Base-by-base conservation (phyloP, 2,797 vertebrate species). In the Oreochromis mossambicus region DNA sequence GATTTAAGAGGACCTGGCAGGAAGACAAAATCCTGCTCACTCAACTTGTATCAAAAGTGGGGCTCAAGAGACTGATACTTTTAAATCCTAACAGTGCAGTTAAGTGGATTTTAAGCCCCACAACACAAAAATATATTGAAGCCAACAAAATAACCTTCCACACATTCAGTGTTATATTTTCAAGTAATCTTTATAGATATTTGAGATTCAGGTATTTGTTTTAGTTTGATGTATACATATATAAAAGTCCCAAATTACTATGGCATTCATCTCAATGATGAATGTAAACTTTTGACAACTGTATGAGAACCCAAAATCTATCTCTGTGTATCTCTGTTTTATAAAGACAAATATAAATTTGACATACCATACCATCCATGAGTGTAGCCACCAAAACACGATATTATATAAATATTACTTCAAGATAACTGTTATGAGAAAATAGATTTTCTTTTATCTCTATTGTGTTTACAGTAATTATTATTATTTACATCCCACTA, bases 401-500 rank as follows among this genome's bases (percentile, higher is more conserved):
- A 32, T 50, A 63, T 63, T 8, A 38, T 5, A 38, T 63, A 63
- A 75, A 32, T 13, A 50, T 48, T 51, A 75, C 70, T 51, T 32
- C 10, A 13, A 75, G 46, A n/a, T 24, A 78, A 78, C 15, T 32
- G 41, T 58, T 79, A 43, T 58, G 15, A 48, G 24, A 46, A 79
- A 7, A 11, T 32, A 4, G 3, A 43, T 24, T 79, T 34, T 29
- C 56, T 36, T 58, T 61, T 36, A 34, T 79, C 43, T 63, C 26
- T 79, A 50, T 63, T 48, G 19, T 79, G 56, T 91, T 77, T 41
- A 73, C 86, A 34, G 58, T 70, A 66, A 77, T 51, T 36, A 77
- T 73, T 58, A 73, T 78, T 8, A 51, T 32, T 79, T 79, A 11
- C 80, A 51, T 85, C 34, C 17, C 90, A 77, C 58, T 89, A 81